These are phyloP conservation scores for Sander lucioperca DNA, from an alignment of 2,113 vertebrate genomes.

Conservation along the genomic window DNA sequence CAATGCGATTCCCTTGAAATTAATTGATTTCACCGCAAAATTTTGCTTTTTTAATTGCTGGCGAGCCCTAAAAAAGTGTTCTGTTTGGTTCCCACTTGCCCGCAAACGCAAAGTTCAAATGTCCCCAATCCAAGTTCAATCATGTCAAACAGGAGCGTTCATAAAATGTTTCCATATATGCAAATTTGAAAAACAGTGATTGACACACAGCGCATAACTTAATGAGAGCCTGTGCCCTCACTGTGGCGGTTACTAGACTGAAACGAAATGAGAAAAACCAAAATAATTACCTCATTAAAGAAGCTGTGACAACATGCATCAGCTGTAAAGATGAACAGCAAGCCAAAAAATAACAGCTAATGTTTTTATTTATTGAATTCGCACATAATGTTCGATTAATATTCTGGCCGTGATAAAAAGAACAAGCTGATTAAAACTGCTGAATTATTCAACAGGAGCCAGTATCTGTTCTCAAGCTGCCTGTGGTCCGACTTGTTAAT, in stretches of 20 bases:
- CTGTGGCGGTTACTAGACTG: neutral
- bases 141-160: neutral
- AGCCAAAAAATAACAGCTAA: neutral
- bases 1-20: too few relatives aligned
- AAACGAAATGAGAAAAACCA: slow-evolving; percentile 16
- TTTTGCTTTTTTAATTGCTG: neutral
- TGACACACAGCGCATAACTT: neutral
- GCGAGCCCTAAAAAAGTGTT: too few relatives aligned
- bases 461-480: slow-evolving; percentile 63
- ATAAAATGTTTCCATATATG: neutral
- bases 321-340: neutral
- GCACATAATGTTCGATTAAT: slow-evolving; percentile 15
- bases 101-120: neutral
- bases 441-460: slow-evolving; percentile 74
- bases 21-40: neutral
- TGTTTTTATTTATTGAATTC: neutral
- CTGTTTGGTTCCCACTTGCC: too few relatives aligned
- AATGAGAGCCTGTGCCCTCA: neutral
- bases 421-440: slow-evolving; percentile 69
- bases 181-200: neutral
- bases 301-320: neutral
- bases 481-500: slow-evolving; percentile 76
- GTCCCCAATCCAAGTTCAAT: neutral
- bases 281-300: slow-evolving; percentile 15
- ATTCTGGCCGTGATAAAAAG: slow-evolving; percentile 42